Conservation (phyloP, 2,113 vertebrate genomes). For the Corythaeola cristata region DNA sequence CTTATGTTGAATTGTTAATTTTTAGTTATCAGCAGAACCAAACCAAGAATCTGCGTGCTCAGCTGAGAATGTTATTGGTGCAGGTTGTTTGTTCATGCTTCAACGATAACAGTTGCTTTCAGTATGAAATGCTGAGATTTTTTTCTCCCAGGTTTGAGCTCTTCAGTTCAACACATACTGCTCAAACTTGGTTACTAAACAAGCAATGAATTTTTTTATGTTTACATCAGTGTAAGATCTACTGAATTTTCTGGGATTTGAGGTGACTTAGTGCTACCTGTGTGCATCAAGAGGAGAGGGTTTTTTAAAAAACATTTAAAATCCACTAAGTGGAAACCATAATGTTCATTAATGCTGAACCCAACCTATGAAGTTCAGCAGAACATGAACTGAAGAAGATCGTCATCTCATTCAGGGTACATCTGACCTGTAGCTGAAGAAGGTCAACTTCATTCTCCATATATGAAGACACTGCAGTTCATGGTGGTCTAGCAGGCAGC, state of each 20-base stretch:
- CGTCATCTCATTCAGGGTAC: neutral
- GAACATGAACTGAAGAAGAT: neutral
- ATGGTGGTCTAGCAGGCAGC: neutral
- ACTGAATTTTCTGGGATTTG: neutral
- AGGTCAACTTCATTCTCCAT: neutral
- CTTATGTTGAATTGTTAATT: conserved; percentile 13
- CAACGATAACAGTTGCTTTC: neutral
- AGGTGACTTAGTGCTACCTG: neutral
- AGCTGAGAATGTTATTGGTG: neutral
- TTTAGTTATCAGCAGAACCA: conserved; percentile 38
- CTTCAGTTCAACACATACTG: neutral
- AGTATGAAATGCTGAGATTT: neutral
- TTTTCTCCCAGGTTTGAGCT: neutral
- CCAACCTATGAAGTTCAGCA: neutral
- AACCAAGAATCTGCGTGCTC: conserved; percentile 4
- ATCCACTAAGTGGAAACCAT: neutral
- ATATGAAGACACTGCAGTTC: neutral
- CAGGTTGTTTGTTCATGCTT: neutral
- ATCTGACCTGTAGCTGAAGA: neutral
- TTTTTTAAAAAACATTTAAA: neutral
- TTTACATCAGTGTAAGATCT: neutral
- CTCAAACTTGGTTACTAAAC: neutral
- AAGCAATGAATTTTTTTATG: neutral
- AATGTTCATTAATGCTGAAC: neutral
- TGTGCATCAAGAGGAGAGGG: neutral